These are phyloP conservation scores for Acanthosepion lycidas DNA, from an alignment of 2,888 invertebrate genomes.

Conservation along the genomic window DNA sequence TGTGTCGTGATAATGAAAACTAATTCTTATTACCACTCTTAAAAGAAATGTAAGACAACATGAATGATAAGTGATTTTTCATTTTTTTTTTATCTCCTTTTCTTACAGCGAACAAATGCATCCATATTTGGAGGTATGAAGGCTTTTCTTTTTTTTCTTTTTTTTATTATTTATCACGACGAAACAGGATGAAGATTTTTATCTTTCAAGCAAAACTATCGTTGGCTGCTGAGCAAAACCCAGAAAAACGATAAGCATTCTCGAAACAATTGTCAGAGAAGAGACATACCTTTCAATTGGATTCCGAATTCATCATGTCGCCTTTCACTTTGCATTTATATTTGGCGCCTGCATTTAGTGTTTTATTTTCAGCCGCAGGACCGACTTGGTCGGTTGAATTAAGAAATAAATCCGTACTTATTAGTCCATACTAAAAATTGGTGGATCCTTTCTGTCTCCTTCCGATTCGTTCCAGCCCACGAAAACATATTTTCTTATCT, in stretches of 20 bases:
- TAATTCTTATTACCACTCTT: background rate
- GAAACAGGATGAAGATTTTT: background rate
- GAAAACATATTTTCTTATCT: background rate
- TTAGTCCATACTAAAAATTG: background rate
- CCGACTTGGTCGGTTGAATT: background rate
- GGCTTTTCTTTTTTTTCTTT: background rate
- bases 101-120: background rate
- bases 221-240: background rate
- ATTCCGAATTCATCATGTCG: background rate
- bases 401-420: background rate
- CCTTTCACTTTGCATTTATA: background rate
- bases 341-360: background rate
- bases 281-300: background rate
- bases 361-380: background rate
- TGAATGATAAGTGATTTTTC: background rate
- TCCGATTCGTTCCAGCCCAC: background rate
- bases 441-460: background rate
- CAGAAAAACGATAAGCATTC: background rate
- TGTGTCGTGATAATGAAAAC: background rate
- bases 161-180: background rate
- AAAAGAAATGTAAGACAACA: background rate
- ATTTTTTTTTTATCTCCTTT: background rate
- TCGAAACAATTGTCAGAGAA: background rate
- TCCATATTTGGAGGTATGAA: background rate
- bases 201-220: background rate